Conservation (phyloP, 2,888 invertebrate species). For the Rambutsinella grinnellia region DNA sequence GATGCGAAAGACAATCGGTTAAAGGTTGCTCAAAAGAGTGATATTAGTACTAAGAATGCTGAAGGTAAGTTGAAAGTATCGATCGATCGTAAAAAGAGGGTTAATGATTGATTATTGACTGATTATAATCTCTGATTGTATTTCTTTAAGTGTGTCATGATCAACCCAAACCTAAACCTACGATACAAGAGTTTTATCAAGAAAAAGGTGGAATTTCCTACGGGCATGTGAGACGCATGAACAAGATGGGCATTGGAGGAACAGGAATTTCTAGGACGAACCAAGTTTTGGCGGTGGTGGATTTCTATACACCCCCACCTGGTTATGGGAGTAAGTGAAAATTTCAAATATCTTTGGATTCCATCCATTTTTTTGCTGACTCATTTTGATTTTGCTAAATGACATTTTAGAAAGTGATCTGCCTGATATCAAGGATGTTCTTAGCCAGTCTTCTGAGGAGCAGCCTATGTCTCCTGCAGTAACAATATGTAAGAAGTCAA, state of each 20-base stretch:
- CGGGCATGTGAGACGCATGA: too few species aligned
- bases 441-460: constrained; percentile 14
- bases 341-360: too few species aligned
- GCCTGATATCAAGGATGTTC: constrained; percentile 23
- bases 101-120: background rate
- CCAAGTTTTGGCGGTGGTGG: too few species aligned
- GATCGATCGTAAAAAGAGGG: background rate
- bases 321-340: constrained; percentile 40
- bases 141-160: too few species aligned
- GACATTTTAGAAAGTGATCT: constrained; percentile 22
- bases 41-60: background rate
- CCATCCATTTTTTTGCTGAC: too few species aligned
- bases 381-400: background rate
- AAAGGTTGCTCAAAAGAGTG: background rate
- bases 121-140: background rate
- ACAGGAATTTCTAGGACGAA: too few species aligned
- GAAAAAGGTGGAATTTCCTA: too few species aligned
- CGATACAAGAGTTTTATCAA: too few species aligned
- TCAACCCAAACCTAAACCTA: too few species aligned
- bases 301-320: constrained; percentile 34
- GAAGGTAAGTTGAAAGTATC: background rate
- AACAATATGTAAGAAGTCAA: constrained; percentile 6
- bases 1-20: background rate
- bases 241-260: too few species aligned
- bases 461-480: constrained; percentile 38